A percentile compares a stretch with the other conserved stretches of the same genome.
Conservation (phyloP, 53 echinoderm and acorn worm species). For the Echinometra lucunter region DNA sequence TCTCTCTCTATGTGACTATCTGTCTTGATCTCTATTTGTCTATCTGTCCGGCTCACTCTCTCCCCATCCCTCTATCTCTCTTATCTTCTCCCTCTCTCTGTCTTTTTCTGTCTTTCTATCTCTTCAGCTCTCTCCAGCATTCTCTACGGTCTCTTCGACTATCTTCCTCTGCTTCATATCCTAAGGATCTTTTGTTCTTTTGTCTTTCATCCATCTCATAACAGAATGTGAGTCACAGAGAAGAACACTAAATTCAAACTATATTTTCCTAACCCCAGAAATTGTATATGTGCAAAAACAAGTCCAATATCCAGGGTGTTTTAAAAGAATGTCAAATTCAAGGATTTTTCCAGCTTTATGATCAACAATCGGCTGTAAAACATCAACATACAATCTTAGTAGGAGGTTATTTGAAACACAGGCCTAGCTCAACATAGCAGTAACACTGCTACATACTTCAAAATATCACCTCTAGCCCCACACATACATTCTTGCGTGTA, state of each 20-base stretch:
- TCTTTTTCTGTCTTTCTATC: background rate
- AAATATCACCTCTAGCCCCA: conserved; percentile 29
- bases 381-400: conserved; percentile 15
- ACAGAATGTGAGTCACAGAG: background rate
- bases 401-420: background rate
- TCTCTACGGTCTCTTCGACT: too few species aligned
- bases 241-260: background rate
- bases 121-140: too few species aligned
- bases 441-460: background rate
- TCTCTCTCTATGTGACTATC: too few species aligned
- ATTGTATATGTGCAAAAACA: conserved; percentile 8
- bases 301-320: background rate
- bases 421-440: background rate
- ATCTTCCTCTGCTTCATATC: too few species aligned
- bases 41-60: background rate
- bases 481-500: conserved; percentile 36
- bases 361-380: conserved; percentile 18
- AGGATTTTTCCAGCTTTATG: background rate
- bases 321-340: conserved; percentile 24
- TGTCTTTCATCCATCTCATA: background rate
- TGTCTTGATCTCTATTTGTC: too few species aligned
- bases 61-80: background rate
- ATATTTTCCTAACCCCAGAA: background rate
- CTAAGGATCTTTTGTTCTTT: background rate
- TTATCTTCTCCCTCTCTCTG: background rate